phyloP scores from a whole-genome alignment of 2,888 invertebrate genomes.

The Epsilonema sp. region DNA sequence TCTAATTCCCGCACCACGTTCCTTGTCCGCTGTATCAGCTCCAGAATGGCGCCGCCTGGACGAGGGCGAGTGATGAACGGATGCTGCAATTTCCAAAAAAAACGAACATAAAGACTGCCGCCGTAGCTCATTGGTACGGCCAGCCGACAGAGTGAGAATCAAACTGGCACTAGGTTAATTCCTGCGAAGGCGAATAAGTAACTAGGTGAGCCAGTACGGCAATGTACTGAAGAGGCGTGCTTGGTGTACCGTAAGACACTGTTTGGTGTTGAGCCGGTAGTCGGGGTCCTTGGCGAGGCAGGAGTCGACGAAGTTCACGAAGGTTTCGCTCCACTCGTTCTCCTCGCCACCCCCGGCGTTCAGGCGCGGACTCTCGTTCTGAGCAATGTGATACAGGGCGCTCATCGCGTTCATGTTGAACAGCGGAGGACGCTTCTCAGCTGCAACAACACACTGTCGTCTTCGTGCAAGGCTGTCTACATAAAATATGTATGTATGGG shows the following conservation, averaged over 20 bases:
- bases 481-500: too few relatives aligned
- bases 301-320: conserved; percentile 79
- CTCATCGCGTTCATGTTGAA: conserved; percentile 99
- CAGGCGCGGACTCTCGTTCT: conserved; percentile 86
- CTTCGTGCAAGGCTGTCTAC: too few relatives aligned
- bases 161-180: too few relatives aligned
- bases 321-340: conserved; percentile 46
- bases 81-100: too few relatives aligned
- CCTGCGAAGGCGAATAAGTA: too few relatives aligned
- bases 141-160: too few relatives aligned
- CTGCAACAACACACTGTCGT: too few relatives aligned
- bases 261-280: conserved; percentile 65
- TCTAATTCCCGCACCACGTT: conserved; percentile 87
- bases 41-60: conserved; percentile 64
- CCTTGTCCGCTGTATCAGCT: conserved; percentile 80
- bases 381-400: conserved; percentile 97
- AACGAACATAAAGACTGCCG: too few relatives aligned
- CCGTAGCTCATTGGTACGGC: too few relatives aligned
- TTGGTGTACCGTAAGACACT: conserved; percentile 45
- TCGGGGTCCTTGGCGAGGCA: conserved; percentile 80
- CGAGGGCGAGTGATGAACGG: conserved; percentile 54
- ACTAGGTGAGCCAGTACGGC: too few relatives aligned
- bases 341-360: conserved; percentile 43
- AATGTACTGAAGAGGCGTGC: too few relatives aligned
- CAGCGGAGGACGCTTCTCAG: conserved; percentile 86